Conservation (phyloP, 2,797 vertebrate genomes). For the Dendrocincla fuliginosa region DNA sequence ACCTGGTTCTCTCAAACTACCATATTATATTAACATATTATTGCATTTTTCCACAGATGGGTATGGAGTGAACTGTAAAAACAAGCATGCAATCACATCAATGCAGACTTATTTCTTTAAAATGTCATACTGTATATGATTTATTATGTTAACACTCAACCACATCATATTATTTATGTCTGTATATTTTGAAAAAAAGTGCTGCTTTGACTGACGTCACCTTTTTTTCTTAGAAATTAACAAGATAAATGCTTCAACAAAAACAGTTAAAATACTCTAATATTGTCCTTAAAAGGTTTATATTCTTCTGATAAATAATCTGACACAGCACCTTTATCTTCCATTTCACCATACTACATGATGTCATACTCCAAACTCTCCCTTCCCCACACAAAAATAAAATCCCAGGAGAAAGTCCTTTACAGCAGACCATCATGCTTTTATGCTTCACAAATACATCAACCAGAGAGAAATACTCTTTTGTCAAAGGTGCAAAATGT, state of each 20-base stretch:
- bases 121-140: conserved; percentile 87
- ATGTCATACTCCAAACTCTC: conserved; percentile 75
- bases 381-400: conserved; percentile 73
- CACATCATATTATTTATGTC: conserved; percentile 85
- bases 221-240: conserved; percentile 79
- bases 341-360: conserved; percentile 71
- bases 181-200: conserved; percentile 83
- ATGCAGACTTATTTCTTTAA: conserved; percentile 86
- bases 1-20: conserved; percentile 85
- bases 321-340: conserved; percentile 79
- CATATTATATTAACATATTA: conserved; percentile 86
- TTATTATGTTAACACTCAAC: conserved; percentile 87
- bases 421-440: conserved; percentile 75
- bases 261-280: conserved; percentile 76
- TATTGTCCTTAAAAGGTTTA: conserved; percentile 76
- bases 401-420: conserved; percentile 76
- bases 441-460: conserved; percentile 72
- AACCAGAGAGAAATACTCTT: conserved; percentile 69
- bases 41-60: conserved; percentile 87
- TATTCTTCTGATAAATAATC: conserved; percentile 80
- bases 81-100: conserved; percentile 88
- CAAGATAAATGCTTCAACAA: conserved; percentile 79
- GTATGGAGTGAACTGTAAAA: conserved; percentile 82
- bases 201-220: conserved; percentile 80
- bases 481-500: conserved; percentile 74